Percentiles rank a stretch among this genome's conserved stretches.
phyloP scores from a whole-genome alignment of 2,888 invertebrate species.

The Melangyna quadrimaculata region DNA sequence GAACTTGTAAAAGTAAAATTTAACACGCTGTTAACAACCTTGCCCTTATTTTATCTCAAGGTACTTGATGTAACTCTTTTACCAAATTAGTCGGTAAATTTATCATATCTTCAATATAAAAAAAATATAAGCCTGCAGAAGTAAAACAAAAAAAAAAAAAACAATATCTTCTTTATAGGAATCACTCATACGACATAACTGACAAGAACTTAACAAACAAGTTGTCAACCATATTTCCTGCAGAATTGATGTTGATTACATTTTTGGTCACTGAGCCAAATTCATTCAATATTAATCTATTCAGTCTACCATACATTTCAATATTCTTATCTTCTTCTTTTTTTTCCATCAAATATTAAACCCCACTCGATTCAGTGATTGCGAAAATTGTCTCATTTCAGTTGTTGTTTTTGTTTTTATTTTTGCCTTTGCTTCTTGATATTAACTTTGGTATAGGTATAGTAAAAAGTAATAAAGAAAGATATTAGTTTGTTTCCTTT shows the following conservation, averaged over 20 bases:
- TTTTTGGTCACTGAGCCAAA: constrained; percentile 26
- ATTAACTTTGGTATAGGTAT: constrained; percentile 7
- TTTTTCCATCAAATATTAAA: constrained; percentile 7
- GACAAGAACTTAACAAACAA: constrained; percentile 1
- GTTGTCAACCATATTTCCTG: constrained; percentile 3
- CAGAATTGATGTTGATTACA: constrained; percentile 21
- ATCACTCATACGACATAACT: not conserved
- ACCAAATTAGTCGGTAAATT: too few species aligned
- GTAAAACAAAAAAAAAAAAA: too few species aligned
- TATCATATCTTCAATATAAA: too few species aligned
- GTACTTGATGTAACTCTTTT: too few species aligned
- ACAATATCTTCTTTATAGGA: not conserved
- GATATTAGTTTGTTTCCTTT: constrained; percentile 9
- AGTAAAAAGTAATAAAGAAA: constrained; percentile 18
- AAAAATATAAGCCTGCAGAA: too few species aligned
- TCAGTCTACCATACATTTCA: constrained; percentile 27
- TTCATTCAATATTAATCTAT: constrained; percentile 32
- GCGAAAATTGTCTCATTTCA: constrained; percentile 24
- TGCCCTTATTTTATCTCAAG: too few species aligned
- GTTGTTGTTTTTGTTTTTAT: constrained; percentile 1
- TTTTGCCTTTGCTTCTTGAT: not conserved
- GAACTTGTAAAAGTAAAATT: too few species aligned
- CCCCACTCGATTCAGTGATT: constrained; percentile 31
- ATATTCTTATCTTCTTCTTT: not conserved
- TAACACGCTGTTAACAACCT: too few species aligned